phyloP scores from a whole-genome alignment of 1,140 invertebrate genomes.

The Forficula auricularia region DNA sequence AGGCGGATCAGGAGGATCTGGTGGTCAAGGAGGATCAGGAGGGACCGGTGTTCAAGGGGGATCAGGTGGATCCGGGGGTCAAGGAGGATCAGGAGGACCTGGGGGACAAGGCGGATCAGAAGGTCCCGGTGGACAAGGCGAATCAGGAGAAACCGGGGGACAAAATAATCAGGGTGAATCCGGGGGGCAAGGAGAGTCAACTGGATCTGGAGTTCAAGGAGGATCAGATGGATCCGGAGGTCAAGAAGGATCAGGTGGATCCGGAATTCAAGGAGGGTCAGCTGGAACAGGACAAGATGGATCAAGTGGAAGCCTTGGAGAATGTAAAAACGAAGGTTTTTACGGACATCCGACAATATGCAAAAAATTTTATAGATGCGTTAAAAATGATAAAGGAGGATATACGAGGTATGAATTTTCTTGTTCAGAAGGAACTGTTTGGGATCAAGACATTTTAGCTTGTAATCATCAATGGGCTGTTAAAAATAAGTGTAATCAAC shows the following conservation, averaged over 20 bases:
- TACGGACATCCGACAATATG: constrained; percentile 47
- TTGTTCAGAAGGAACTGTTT: constrained; percentile 28
- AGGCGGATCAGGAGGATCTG: not conserved
- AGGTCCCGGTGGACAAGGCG: constrained; percentile 16
- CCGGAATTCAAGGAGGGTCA: not conserved
- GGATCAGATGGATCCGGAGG: constrained; percentile 1
- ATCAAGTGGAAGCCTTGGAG: not conserved
- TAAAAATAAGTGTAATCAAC: constrained; percentile 3
- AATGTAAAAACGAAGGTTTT: constrained; percentile 31
- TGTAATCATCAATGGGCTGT: constrained; percentile 30
- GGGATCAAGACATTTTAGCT: constrained; percentile 26
- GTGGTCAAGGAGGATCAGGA: constrained; percentile 11
- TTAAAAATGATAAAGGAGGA: constrained; percentile 33
- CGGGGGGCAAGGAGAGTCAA: not conserved
- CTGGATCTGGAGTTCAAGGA: not conserved
- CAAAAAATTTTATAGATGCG: constrained; percentile 59
- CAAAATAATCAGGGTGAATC: not conserved
- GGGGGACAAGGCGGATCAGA: constrained; percentile 5
- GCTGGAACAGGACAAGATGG: not conserved
- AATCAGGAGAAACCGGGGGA: not conserved
- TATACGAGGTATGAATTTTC: constrained; percentile 33
- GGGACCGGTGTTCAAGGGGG: constrained; percentile 15
- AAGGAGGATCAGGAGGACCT: constrained; percentile 24
- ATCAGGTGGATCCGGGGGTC: constrained; percentile 10
- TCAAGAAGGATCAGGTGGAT: not conserved